Evolutionary conservation across 2,113 vertebrate genomes (phyloP), one percentile per base, ranked within the genome.

Genomic region (Pitta sordida): DNA sequence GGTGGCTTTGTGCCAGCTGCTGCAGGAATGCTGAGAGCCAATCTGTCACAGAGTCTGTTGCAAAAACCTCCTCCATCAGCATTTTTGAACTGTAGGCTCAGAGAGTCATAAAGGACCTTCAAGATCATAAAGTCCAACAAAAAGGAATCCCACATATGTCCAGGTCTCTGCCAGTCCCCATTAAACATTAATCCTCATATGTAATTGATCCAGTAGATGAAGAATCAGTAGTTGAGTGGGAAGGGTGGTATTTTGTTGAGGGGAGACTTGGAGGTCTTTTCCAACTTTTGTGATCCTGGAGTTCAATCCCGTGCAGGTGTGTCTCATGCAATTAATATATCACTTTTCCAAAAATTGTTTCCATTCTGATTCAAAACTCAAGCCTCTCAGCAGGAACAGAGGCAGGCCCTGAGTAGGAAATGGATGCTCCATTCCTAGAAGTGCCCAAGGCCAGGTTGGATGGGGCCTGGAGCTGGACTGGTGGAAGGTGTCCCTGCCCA

Each of bases 381-480:
- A 21, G 13, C 5, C n/a, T 43, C 39, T 82, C n/a, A 56, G 29
- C 41, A 70, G 39, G 24, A 89, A 36, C n/a, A 56, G 37, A 73
- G 62, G 14, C 34, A 82, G 52, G 10, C 7, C 20, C 30, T 63
- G 76, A 7, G 8, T 27, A 13, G 26, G 27, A 20, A 41, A 27
- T 41, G 60, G 60, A 18, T 63, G 17, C 37, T 27, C 37, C 60
- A 43, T 7, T n/a, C 34, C 46, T 75, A 46, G 27, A 26, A 18
- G 9, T 46, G 17, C 30, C 13, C 60, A 46, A 60, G 46, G 5
- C 29, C 23, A 3, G 29, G 11, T 21, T 88, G 69, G n/a, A 22
- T 0, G 0, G 24, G 13, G 11, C 4, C 53, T 75, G 62, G 44
- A 60, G 53, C 4, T 68, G 46, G 34, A 23, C 4, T 17, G 10